Evolutionary conservation across 2,113 vertebrate species (phyloP).

Genomic region (Mystacornis crossleyi): DNA sequence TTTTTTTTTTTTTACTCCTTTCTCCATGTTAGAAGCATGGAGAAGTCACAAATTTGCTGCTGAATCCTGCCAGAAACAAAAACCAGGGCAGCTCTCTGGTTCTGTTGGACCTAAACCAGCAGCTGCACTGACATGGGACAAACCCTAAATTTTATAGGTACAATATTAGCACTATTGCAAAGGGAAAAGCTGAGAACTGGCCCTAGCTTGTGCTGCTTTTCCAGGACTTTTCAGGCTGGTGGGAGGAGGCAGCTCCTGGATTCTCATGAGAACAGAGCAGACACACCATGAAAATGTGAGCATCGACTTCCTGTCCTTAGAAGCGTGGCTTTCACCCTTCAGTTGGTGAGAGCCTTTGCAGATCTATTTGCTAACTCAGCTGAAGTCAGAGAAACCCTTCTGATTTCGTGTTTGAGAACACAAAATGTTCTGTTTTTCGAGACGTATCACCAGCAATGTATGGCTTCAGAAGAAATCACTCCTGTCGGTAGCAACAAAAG

Average conservation of each 20-base stretch:
- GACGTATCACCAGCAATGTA: fast-evolving
- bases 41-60: not conserved
- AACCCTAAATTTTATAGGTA: not conserved
- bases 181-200: not conserved
- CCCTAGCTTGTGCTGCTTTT: not conserved
- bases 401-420: not conserved
- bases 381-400: not conserved
- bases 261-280: not conserved
- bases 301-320: not conserved
- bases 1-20: not conserved
- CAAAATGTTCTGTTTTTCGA: not conserved
- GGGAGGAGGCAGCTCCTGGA: not conserved
- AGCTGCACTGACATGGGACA: not conserved
- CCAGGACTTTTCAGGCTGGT: not conserved
- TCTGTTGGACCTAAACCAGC: not conserved
- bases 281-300: not conserved
- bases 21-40: fast-evolving
- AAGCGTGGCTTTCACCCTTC: not conserved
- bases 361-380: not conserved
- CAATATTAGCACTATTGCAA: not conserved
- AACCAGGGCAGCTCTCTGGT: not conserved
- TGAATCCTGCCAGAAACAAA: not conserved
- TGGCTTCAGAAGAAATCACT: not conserved
- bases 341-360: not conserved
- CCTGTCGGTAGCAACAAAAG: not conserved